These are phyloP conservation scores for Gobionotothen gibberifrons DNA, from an alignment of 2,797 vertebrate species.

Conservation along the genomic window DNA sequence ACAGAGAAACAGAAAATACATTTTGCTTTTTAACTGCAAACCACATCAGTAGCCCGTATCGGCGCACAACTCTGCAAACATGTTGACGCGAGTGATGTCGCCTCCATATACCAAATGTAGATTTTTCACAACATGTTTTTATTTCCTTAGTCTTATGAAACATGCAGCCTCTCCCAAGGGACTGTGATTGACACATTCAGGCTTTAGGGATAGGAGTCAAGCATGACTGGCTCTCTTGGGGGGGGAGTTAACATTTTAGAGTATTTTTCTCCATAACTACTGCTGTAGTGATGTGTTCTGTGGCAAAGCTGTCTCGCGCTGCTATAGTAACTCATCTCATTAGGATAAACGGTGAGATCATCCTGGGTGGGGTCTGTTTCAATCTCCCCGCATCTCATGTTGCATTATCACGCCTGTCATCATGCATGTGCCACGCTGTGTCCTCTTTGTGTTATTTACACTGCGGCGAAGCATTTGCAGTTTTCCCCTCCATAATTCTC, in stretches of 20 bases:
- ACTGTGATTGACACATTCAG: constrained; percentile 77
- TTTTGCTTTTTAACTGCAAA: constrained; percentile 55
- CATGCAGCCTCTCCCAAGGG: constrained; percentile 69
- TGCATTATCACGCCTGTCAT: constrained; percentile 78
- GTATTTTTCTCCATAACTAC: constrained; percentile 70
- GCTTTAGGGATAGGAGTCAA: constrained; percentile 77
- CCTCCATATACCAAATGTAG: constrained; percentile 76
- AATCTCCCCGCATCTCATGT: constrained; percentile 74
- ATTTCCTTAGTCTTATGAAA: constrained; percentile 75
- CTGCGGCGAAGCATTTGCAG: constrained; percentile 44
- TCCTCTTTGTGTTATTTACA: constrained; percentile 73
- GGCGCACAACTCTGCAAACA: constrained; percentile 71
- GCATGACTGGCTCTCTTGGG: constrained; percentile 74
- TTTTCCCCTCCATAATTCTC: constrained; percentile 39
- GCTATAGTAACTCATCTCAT: constrained; percentile 76
- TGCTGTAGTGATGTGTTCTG: constrained; percentile 57
- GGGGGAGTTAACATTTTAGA: constrained; percentile 61
- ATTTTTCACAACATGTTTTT: constrained; percentile 77
- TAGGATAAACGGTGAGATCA: constrained; percentile 76
- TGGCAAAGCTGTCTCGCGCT: constrained; percentile 55
- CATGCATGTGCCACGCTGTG: constrained; percentile 60
- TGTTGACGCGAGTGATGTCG: constrained; percentile 67
- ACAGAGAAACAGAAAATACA: constrained; percentile 43
- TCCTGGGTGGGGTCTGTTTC: constrained; percentile 75
- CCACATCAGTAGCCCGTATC: constrained; percentile 69